A percentile compares a stretch with the other conserved stretches of the same genome.
Conservation (phyloP, 2,888 invertebrate genomes). For the Mechanitis mazaeus region DNA sequence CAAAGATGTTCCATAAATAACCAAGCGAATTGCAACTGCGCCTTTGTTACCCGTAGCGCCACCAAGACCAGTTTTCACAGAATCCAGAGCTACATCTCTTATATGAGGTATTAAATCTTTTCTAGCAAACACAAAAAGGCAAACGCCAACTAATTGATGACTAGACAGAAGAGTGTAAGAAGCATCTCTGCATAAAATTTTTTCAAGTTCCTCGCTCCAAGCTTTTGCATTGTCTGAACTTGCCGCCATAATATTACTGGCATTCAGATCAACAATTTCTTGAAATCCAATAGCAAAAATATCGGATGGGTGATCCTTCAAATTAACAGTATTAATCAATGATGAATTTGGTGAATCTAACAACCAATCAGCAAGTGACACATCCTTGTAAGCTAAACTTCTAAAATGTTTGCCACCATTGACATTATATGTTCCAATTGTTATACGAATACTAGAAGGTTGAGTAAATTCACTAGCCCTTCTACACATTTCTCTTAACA, state of each 20-base stretch:
- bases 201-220: conserved; percentile 97
- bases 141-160: conserved; percentile 97
- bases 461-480: conserved; percentile 87
- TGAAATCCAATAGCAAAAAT: conserved; percentile 99
- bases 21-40: conserved; percentile 93
- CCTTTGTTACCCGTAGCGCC: conserved; percentile 99
- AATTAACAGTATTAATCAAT: conserved; percentile 64
- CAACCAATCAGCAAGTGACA: conserved; percentile 91
- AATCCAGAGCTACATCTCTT: conserved; percentile 94
- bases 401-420: conserved; percentile 99
- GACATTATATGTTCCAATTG: conserved; percentile 98
- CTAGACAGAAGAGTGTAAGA: conserved; percentile 94
- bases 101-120: conserved; percentile 92
- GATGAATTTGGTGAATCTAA: conserved; percentile 84
- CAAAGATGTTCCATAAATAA: conserved; percentile 93
- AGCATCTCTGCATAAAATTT: conserved; percentile 90
- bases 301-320: conserved; percentile 84
- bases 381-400: conserved; percentile 95
- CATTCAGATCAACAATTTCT: conserved; percentile 99
- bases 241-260: conserved; percentile 97
- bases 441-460: conserved; percentile 83
- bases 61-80: conserved; percentile 98
- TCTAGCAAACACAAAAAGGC: conserved; percentile 94
- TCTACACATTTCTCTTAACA: conserved; percentile 90
- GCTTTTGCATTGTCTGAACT: conserved; percentile 92